Conservation (phyloP, 2,113 vertebrate species). For the Mystacornis crossleyi region DNA sequence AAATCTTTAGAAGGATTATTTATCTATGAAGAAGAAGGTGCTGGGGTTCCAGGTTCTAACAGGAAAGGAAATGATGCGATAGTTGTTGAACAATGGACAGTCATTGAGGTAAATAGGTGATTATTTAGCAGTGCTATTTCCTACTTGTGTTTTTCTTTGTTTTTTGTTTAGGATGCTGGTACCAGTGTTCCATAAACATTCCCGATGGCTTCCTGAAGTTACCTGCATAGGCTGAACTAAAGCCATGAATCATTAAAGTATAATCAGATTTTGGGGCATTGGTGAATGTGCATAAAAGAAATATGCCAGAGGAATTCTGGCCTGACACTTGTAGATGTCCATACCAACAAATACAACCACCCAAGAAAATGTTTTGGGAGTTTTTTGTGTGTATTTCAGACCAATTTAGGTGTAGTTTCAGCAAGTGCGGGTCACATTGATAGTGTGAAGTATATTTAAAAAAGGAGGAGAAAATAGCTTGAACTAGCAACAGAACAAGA, state of each 20-base stretch:
- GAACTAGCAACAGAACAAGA: background rate
- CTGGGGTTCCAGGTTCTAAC: conserved; percentile 67
- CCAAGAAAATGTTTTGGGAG: rapidly evolving
- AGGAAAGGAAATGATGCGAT: conserved; percentile 91
- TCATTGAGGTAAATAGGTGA: conserved; percentile 86
- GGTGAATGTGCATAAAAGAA: background rate
- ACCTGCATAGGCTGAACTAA: background rate
- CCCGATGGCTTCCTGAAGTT: background rate
- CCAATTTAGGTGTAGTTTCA: background rate
- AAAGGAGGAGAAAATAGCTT: background rate
- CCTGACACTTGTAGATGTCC: background rate
- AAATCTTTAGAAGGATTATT: conserved; percentile 94
- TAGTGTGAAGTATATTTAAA: background rate
- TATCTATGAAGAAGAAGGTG: conserved; percentile 89
- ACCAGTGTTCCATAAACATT: background rate
- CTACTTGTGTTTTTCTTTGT: background rate
- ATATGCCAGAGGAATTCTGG: background rate
- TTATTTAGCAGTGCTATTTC: background rate
- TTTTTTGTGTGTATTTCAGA: background rate
- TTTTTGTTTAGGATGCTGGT: background rate
- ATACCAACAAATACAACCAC: background rate
- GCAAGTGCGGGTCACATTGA: background rate
- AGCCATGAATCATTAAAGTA: background rate
- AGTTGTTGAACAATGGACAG: conserved; percentile 96
- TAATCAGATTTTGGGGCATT: background rate